phyloP scores from a whole-genome alignment of 2,113 vertebrate genomes.

The human (Homo sapiens) region DNA sequence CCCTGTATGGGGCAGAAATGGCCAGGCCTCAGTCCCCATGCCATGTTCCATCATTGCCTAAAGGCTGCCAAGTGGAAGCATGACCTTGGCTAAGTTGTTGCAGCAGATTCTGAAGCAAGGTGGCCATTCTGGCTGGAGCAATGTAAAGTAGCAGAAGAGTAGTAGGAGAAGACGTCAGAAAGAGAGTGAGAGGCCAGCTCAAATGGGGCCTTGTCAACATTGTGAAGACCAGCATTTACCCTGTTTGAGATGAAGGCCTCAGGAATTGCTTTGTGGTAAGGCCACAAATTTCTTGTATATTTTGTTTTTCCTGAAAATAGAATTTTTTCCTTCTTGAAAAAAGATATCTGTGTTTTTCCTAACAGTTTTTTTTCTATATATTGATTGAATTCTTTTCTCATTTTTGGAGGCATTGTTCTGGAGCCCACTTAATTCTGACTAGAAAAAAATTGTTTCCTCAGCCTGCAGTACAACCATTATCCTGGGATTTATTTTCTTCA shows the following conservation, averaged over 20 bases:
- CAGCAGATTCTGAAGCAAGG: neutral
- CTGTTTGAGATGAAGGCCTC: neutral
- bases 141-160: neutral
- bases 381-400: neutral
- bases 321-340: neutral
- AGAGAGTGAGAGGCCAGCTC: neutral
- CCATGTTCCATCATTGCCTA: neutral
- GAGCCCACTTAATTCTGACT: neutral
- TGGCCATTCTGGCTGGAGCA: neutral
- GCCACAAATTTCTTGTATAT: neutral
- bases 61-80: neutral
- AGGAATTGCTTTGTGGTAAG: neutral
- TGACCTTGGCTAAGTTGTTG: no score
- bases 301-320: neutral
- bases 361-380: neutral
- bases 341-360: neutral
- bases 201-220: rapidly evolving
- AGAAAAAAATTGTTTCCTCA: neutral
- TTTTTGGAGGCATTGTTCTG: neutral
- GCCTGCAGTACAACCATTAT: neutral
- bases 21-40: neutral
- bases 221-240: neutral
- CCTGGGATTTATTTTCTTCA: no score
- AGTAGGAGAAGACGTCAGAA: neutral
- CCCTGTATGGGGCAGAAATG: neutral